Evolutionary conservation across 2,113 vertebrate genomes (phyloP), one percentile per base, ranked within the genome.

Genomic region (Corythaixoides concolor): DNA sequence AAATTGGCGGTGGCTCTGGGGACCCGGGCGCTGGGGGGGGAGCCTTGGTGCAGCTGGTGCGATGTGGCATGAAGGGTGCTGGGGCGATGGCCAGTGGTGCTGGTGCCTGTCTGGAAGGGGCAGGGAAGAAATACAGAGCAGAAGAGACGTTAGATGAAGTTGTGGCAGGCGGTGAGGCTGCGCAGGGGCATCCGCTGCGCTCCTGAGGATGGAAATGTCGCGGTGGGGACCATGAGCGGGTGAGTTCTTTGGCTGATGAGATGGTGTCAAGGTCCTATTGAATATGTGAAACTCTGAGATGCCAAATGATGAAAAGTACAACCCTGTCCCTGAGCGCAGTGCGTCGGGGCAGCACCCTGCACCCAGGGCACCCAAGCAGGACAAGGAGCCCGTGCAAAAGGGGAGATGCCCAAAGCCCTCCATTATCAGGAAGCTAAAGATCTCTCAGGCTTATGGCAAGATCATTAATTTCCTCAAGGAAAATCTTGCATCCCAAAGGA

Each of bases 1-100:
- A 4, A 15, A 5, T 2, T 2, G n/a, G 37, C 49, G 27, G 27
- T n/a, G 32, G 66, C 78, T 62, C 32, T 53, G 53, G 43, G 76
- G 41, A 60, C 21, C 13, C 0, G 1, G 43, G 68, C 19, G 56
- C 18, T 33, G n/a, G 33, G 2, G 5, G 16, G 47, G 28, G 8
- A 67, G n/a, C 45, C 55, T 16, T 2, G 12, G 16, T 4, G 26
- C 4, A 1, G 45, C n/a, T 5, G 6, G 33, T 0, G 2, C 22
- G 63, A 17, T 15, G 41, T 22, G 30, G 74, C 37, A 58, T 0
- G 5, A 62, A 47, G 15, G 59, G 9, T 43, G 55, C 47, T 1
- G 21, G 4, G 11, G 33, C 27, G 32, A 5, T 47, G 85, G 53
- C 35, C 9, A 5, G 37, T 6, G 2, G 14, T 11, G 27, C 39